Conservation (phyloP, 2,113 vertebrate species). For the Sula dactylatra region DNA sequence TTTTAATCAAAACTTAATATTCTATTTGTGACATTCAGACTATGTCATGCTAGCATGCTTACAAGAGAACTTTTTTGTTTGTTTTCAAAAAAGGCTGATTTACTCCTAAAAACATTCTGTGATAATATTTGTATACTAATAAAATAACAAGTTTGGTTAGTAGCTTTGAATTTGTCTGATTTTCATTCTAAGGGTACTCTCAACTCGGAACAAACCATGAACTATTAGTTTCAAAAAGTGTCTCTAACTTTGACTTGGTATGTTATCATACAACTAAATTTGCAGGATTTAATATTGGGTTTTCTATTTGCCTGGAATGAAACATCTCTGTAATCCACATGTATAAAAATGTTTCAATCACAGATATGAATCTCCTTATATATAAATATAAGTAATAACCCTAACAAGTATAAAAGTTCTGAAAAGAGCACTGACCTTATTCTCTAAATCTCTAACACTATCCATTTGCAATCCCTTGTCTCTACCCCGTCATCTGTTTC, state of each 20-base stretch:
- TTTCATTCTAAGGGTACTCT: fast-evolving
- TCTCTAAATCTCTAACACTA: not conserved
- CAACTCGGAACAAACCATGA: not conserved
- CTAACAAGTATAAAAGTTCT: not conserved
- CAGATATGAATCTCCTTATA: not conserved
- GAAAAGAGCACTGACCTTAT: not conserved
- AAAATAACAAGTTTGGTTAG: not conserved
- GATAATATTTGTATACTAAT: not conserved
- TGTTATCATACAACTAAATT: not conserved
- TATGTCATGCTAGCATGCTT: not conserved
- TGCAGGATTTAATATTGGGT: not conserved
- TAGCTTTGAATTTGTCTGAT: not conserved
- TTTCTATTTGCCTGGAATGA: not conserved
- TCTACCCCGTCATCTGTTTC: not conserved
- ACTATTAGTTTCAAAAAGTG: not conserved
- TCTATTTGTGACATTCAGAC: not conserved
- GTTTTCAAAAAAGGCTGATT: not conserved
- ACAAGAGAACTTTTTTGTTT: not conserved
- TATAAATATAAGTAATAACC: not conserved
- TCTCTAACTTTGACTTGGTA: not conserved
- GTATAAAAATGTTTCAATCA: not conserved
- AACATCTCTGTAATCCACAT: not conserved
- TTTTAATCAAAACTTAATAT: not conserved
- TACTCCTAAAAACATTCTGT: not conserved
- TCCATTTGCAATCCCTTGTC: not conserved